Percentiles rank a stretch among this genome's conserved stretches.
These are phyloP conservation scores for Chionis minor DNA, from an alignment of 2,113 vertebrate genomes.

Conservation along the genomic window DNA sequence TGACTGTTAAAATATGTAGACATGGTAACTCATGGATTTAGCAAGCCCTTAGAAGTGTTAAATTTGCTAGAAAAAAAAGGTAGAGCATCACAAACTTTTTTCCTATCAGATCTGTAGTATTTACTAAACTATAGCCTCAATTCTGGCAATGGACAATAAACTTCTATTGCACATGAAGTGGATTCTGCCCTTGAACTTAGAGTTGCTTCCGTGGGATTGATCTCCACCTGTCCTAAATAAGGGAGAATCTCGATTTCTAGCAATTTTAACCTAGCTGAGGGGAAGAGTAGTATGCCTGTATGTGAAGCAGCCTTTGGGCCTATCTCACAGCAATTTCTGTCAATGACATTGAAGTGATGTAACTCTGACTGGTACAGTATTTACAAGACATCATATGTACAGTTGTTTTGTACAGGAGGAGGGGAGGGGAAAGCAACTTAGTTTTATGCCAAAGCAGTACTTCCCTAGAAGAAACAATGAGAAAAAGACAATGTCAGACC, in stretches of 20 bases:
- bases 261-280: neutral
- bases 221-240: neutral
- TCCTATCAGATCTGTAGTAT: neutral
- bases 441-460: neutral
- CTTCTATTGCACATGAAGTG: neutral
- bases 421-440: neutral
- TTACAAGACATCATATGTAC: neutral
- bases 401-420: neutral
- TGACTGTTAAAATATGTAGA: neutral
- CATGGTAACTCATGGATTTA: neutral
- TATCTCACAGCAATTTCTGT: neutral
- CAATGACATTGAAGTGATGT: neutral
- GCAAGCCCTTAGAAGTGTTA: neutral
- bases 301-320: neutral
- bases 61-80: neutral
- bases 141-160: neutral
- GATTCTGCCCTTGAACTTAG: neutral
- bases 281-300: neutral
- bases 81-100: neutral
- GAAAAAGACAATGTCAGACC: neutral
- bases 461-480: neutral
- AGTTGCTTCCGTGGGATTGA: neutral
- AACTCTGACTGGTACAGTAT: accelerated
- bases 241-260: neutral
- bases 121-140: neutral